Percentiles rank a stretch among this genome's conserved stretches.
These are phyloP conservation scores for Exocentrus adspersus DNA, from an alignment of 2,888 invertebrate genomes.

Conservation along the genomic window DNA sequence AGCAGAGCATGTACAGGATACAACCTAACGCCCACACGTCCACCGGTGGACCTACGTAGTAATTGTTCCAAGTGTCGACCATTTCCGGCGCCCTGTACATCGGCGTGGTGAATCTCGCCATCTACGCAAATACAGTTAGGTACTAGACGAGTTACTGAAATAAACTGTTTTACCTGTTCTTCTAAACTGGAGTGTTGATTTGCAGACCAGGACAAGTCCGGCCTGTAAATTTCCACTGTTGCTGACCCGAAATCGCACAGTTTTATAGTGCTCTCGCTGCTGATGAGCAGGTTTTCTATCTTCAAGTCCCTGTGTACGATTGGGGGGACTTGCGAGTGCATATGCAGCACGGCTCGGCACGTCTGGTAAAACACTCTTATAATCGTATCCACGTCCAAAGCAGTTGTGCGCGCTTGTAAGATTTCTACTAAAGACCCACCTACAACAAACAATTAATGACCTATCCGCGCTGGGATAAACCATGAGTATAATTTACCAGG, in stretches of 20 bases:
- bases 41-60: conserved; percentile 87
- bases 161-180: conserved; percentile 96
- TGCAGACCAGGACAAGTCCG: conserved; percentile 92
- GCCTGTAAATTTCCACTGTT: conserved; percentile 82
- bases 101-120: conserved; percentile 85
- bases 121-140: too few species aligned
- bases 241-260: conserved; percentile 98
- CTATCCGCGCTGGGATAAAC: too few species aligned
- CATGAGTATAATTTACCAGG: too few species aligned
- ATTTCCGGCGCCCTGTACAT: conserved; percentile 99
- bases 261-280: conserved; percentile 86
- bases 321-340: conserved; percentile 92
- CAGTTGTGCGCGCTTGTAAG: conserved; percentile 68
- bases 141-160: too few species aligned
- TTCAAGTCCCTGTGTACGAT: conserved; percentile 96
- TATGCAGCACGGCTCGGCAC: conserved; percentile 88
- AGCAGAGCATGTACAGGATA: conserved; percentile 91
- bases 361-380: conserved; percentile 92
- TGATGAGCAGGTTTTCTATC: conserved; percentile 93
- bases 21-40: conserved; percentile 99
- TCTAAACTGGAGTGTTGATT: conserved; percentile 90
- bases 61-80: conserved; percentile 97
- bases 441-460: conserved; percentile 53
- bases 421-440: conserved; percentile 76
- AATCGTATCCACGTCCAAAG: conserved; percentile 75